Evolutionary conservation across 2,797 vertebrate genomes (phyloP).

Genomic region (Huso huso): DNA sequence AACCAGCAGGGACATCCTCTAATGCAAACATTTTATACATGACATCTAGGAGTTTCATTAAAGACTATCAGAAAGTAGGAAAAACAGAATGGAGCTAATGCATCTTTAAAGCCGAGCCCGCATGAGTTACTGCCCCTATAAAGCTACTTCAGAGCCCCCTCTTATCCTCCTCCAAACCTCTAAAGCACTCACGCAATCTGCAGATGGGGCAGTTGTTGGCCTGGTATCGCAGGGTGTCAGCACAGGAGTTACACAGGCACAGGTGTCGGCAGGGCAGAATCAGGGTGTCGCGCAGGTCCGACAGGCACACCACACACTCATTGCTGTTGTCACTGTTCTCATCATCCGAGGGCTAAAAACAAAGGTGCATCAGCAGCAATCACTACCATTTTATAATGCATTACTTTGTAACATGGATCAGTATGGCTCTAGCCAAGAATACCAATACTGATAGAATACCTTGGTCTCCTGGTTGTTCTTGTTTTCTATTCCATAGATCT

Average conservation of each 20-base stretch:
- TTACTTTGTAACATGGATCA: no score
- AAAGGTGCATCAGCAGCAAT: constrained; percentile 5
- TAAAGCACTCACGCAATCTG: constrained; percentile 78
- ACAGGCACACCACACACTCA: constrained; percentile 95
- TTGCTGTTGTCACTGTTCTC: constrained; percentile 97
- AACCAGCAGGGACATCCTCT: no score
- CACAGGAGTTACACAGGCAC: constrained; percentile 90
- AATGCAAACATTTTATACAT: no score
- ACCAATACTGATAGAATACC: constrained; percentile 53
- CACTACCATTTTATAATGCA: not conserved
- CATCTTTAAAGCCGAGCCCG: not conserved
- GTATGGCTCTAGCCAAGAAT: no score
- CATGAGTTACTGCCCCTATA: not conserved
- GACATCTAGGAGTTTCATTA: no score
- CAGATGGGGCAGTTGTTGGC: constrained; percentile 98
- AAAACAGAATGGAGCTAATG: no score
- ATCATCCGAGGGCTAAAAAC: constrained; percentile 75
- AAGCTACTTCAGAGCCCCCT: no score
- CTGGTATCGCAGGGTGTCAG: constrained; percentile 90
- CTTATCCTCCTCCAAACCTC: not conserved
- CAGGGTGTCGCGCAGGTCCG: constrained; percentile 86
- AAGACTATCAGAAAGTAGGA: no score
- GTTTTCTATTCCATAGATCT: constrained; percentile 98
- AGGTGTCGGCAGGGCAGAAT: constrained; percentile 91
- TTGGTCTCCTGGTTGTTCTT: constrained; percentile 98